These are phyloP conservation scores for Rhinolophus ferrumequinum DNA, from an alignment of 2,113 vertebrate species.

Conservation along the genomic window DNA sequence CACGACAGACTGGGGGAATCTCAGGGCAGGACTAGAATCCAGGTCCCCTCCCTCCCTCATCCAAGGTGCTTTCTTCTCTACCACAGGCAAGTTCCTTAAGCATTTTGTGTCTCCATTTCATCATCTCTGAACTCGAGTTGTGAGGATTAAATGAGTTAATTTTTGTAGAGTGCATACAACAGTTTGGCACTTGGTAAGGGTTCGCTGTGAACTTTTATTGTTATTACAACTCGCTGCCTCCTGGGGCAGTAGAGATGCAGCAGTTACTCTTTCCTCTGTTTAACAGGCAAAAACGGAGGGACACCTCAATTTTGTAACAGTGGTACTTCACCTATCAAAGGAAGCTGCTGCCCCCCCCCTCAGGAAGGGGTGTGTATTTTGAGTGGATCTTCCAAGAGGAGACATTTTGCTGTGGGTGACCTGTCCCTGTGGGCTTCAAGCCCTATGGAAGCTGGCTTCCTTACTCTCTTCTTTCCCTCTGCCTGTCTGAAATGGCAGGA, in stretches of 20 bases:
- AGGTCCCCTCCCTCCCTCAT: background rate
- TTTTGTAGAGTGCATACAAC: background rate
- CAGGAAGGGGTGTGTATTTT: background rate
- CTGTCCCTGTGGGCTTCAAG: background rate
- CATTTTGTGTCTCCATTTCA: background rate
- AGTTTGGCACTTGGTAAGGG: background rate
- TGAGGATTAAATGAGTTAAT: background rate
- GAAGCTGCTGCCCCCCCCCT: background rate
- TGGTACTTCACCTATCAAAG: background rate
- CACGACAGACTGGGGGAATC: background rate
- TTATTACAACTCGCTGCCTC: background rate
- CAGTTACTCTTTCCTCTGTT: background rate
- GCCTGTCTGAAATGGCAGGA: background rate
- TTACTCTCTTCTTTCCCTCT: background rate
- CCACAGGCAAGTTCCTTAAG: background rate
- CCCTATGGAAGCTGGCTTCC: background rate
- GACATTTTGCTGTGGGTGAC: background rate
- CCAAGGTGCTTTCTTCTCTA: background rate
- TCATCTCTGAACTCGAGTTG: background rate
- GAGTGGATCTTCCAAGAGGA: background rate
- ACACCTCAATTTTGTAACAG: background rate
- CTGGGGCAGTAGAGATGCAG: background rate
- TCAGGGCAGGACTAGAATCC: background rate
- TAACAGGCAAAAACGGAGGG: background rate
- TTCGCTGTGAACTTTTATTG: background rate